These are phyloP conservation scores for Sarcophilus harrisii DNA, from an alignment of 2,797 vertebrate species.

Conservation along the genomic window DNA sequence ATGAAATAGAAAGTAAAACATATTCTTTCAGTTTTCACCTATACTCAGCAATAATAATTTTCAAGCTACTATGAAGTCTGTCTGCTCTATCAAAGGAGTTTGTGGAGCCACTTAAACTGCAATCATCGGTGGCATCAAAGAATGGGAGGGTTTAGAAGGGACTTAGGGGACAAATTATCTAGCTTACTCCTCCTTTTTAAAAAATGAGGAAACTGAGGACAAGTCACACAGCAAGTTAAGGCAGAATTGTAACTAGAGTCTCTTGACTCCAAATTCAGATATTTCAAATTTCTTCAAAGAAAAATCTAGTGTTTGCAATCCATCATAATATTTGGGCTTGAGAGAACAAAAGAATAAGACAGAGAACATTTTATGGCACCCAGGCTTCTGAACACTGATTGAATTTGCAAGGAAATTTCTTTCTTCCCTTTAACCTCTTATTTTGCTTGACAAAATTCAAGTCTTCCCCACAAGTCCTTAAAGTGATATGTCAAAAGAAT, in stretches of 20 bases:
- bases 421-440: background rate
- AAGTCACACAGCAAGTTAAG: background rate
- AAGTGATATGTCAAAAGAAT: background rate
- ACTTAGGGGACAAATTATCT: background rate
- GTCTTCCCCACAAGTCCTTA: background rate
- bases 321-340: background rate
- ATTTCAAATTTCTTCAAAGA: constrained; percentile 17
- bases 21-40: constrained; percentile 10
- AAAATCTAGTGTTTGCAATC: background rate
- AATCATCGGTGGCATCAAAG: background rate
- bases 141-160: background rate
- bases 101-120: background rate
- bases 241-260: background rate
- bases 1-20: background rate
- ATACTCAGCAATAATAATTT: background rate
- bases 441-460: constrained; percentile 23
- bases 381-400: background rate
- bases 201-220: background rate
- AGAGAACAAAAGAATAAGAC: constrained; percentile 11
- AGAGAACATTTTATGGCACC: background rate
- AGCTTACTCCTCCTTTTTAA: background rate
- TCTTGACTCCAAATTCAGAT: background rate
- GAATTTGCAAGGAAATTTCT: background rate
- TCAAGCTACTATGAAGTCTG: constrained; percentile 4
- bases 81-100: background rate